Evolutionary conservation across 2,113 vertebrate genomes (phyloP).

Genomic region (Butastur rufipennis): DNA sequence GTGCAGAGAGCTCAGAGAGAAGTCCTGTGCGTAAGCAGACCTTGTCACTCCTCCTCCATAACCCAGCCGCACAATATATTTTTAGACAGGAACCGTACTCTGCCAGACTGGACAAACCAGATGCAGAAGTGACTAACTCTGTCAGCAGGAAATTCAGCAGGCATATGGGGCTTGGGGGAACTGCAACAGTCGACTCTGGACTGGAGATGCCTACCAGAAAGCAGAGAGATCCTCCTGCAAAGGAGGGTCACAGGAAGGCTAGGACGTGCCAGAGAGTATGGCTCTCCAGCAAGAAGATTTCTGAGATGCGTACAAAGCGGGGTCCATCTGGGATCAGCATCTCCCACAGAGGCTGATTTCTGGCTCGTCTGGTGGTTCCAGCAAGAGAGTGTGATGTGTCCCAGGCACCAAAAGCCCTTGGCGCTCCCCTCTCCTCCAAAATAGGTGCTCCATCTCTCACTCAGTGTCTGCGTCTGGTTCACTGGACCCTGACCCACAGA

Average conservation of each 20-base stretch:
- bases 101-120: slow-evolving; percentile 34
- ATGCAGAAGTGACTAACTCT: slow-evolving; percentile 31
- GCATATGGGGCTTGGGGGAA: background rate
- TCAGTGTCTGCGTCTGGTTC: background rate
- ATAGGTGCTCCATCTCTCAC: background rate
- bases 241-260: no score
- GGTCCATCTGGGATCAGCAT: background rate
- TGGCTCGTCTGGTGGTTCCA: background rate
- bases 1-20: background rate
- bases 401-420: background rate
- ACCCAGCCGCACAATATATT: background rate
- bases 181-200: background rate
- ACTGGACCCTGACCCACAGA: background rate
- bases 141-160: background rate
- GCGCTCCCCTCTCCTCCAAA: background rate
- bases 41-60: background rate
- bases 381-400: no score
- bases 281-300: background rate
- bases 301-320: background rate
- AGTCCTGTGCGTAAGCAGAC: background rate
- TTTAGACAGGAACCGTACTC: background rate
- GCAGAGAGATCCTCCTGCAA: background rate
- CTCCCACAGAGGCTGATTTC: background rate
- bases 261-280: fast-evolving
- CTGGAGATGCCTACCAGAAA: background rate